Evolutionary conservation across 2,797 vertebrate genomes (phyloP).

Genomic region (Crax fasciolata): DNA sequence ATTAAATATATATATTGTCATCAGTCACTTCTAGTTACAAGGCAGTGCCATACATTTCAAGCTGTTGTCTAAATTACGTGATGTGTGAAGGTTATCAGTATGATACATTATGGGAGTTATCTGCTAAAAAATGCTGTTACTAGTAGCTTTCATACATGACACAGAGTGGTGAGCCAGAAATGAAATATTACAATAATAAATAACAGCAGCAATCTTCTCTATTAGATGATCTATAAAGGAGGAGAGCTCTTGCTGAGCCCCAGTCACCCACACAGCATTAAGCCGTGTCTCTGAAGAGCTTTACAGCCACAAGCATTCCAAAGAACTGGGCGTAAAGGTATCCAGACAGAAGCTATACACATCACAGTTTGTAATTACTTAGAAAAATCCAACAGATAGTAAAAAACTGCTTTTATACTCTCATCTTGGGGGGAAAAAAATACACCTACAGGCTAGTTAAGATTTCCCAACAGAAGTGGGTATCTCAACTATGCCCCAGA

Average conservation of each 20-base stretch:
- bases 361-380: not conserved
- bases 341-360: not conserved
- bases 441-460: not conserved
- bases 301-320: not conserved
- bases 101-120: not conserved
- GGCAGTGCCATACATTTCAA: not conserved
- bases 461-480: not conserved
- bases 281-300: not conserved
- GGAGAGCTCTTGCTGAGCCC: not conserved
- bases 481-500: not conserved
- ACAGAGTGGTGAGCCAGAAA: not conserved
- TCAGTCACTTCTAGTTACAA: not conserved
- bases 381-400: not conserved
- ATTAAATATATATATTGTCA: not conserved
- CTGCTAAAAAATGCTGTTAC: not conserved
- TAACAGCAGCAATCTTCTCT: not conserved
- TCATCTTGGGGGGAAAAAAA: not conserved
- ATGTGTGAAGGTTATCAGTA: not conserved
- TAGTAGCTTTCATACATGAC: not conserved
- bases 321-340: not conserved
- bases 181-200: conserved; percentile 5
- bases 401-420: not conserved
- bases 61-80: not conserved
- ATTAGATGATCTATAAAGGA: conserved; percentile 9
- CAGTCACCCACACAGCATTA: not conserved